Evolutionary conservation across 2,888 invertebrate species (phyloP), one percentile per base, ranked within the genome.

Genomic region (Microchrysa polita): DNA sequence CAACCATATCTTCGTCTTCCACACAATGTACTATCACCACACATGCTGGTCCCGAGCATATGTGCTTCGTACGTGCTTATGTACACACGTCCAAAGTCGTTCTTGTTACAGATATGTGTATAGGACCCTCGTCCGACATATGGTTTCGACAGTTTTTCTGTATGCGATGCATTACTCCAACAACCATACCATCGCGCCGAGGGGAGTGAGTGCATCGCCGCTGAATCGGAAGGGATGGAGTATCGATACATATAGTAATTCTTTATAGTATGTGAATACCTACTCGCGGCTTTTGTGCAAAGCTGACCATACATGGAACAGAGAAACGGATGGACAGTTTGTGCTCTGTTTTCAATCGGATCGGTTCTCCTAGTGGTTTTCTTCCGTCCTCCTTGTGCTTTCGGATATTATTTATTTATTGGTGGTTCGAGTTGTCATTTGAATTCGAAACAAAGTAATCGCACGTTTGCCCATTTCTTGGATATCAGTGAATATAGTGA

Each of bases 281-380:
- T n/a, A n/a, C n/a, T n/a, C n/a, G n/a, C n/a, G n/a, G n/a, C n/a
- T n/a, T n/a, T n/a, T n/a, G n/a, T 1, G 9, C 18, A 18, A 18
- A n/a, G 22, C 20, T 65, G 65, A 65, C 65, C 65, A 65, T 44
- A 65, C 65, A 48, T 20, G 65, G 34, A 12, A 22, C n/a, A 22
- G 20, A 22, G 65, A 22, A 65, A 22, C 48, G 48, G 55, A 55
- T 59, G 73, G 53, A 22, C 67, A 73, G 73, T 73, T 65, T 44
- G 57, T 44, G 55, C 48, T 65, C 65, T 57, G 73, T 73, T 73
- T 73, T 57, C 65, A 57, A 44, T 40, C 65, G 34, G 73, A 55
- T 73, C 73, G 63, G 63, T 40, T 63, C 63, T n/a, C 10, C 12
- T 5, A 18, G 22, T 59, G 23, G 5, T 52, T 27, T 52, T 9